Conservation (phyloP, 2,888 invertebrate species). For the Phania funesta region DNA sequence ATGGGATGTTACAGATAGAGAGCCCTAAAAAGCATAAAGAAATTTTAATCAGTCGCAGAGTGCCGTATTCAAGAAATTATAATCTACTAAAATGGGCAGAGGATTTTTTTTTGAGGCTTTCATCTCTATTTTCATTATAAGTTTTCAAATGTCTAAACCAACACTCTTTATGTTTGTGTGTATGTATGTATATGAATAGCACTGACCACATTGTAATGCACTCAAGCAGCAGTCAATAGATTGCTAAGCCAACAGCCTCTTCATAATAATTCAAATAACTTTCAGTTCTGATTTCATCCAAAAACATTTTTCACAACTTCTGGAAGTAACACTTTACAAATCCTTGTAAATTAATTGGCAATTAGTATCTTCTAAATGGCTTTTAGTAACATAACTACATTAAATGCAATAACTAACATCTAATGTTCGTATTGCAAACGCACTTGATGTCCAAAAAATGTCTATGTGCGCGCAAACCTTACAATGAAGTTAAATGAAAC, state of each 20-base stretch:
- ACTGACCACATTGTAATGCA: too few relatives aligned
- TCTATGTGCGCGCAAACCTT: background rate
- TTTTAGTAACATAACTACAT: conserved; percentile 12
- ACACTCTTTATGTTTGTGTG: too few relatives aligned
- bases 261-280: too few relatives aligned
- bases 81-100: too few relatives aligned
- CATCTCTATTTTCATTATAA: too few relatives aligned
- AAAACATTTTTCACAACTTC: background rate
- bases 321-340: conserved; percentile 3
- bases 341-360: background rate
- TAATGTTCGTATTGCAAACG: background rate
- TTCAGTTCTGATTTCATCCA: background rate
- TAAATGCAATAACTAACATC: background rate
- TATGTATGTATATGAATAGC: too few relatives aligned
- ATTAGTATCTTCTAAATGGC: conserved; percentile 26
- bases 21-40: too few relatives aligned
- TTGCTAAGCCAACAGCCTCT: background rate
- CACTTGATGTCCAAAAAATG: background rate
- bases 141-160: too few relatives aligned
- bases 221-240: background rate
- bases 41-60: too few relatives aligned
- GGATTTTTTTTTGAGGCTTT: too few relatives aligned
- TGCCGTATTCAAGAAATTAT: too few relatives aligned
- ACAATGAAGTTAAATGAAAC: conserved; percentile 1
- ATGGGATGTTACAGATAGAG: too few relatives aligned